Base-by-base conservation (phyloP, 2,113 vertebrate genomes). In the Anser cygnoides region DNA sequence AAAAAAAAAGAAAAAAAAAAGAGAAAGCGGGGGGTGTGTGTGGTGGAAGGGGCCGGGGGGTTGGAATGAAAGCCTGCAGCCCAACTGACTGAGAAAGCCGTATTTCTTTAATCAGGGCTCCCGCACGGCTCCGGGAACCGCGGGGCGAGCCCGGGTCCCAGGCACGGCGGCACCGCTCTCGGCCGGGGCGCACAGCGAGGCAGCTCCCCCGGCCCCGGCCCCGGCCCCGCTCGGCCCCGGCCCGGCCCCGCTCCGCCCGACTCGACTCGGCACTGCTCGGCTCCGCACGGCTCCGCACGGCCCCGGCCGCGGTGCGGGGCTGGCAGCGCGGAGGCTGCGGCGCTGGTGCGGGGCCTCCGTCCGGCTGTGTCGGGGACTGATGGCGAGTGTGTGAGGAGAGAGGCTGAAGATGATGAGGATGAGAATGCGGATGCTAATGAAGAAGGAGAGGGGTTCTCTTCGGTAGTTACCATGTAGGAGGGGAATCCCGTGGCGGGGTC, bases 401-500 rank as follows among this genome's bases (percentile, higher is more conserved):
- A 92, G 72, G 94, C 87, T 94, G 95, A 72, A 80, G 91, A 90
- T 95, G 95, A 93, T 96, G 95, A 94, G 80, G 94, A 92, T 96
- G 95, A 95, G 87, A 92, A 95, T 96, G 94, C 80, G 80, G 94
- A 83, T 92, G 94, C 92, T 95, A 86, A 92, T 94, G 95, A 91
- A 96, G 95, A 95, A 92, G 95, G 87, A 95, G 90, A 96, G 80
- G 94, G 58, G 67, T 89, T 90, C 84, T 90, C 92, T 90, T 90
- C 93, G 84, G 87, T 94, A 87, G 98, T 99, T 99, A 99, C 99
- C 99, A 99, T 99, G 98, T 99, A 99, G 29, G 99, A 99, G 89
- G 99, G 99, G 97, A 99, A 99, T 98, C 99, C 99, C 59, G 99
- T 97, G 50, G 99, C 99, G 33, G 99, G 97, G 33, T 99, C 99